phyloP scores from a whole-genome alignment of 30 jellyfish, hydroid and myxozoan species.

The Haliclystus octoradiatus region DNA sequence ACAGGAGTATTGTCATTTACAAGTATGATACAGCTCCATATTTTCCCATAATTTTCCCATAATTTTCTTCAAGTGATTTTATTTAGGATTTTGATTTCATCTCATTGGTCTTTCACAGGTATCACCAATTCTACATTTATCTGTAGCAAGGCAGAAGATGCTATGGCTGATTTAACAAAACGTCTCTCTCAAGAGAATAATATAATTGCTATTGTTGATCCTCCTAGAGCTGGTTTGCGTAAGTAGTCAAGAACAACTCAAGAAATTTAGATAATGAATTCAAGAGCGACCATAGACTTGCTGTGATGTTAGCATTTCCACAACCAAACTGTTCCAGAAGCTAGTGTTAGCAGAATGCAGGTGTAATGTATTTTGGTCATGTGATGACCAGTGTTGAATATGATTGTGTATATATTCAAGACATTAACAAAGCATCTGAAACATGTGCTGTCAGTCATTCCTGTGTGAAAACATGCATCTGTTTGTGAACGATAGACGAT shows the following conservation, averaged over 20 bases:
- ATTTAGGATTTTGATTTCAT: background rate
- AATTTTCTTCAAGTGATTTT: background rate
- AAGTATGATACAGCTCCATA: background rate
- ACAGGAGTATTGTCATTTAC: too few relatives aligned
- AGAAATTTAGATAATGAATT: background rate
- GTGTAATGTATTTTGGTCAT: too few relatives aligned
- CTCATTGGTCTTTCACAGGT: constrained; percentile 23
- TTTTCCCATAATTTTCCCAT: background rate
- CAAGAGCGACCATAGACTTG: too few relatives aligned
- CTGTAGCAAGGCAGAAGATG: constrained; percentile 90
- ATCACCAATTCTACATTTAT: constrained; percentile 54
- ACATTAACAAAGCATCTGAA: too few relatives aligned
- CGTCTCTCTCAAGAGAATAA: constrained; percentile 9
- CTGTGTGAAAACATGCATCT: too few relatives aligned
- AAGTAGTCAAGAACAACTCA: constrained; percentile 3
- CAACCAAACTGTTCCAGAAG: too few relatives aligned
- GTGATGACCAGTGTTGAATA: too few relatives aligned
- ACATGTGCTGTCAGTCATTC: too few relatives aligned
- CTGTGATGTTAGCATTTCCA: too few relatives aligned
- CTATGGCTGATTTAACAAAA: constrained; percentile 24
- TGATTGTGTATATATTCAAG: too few relatives aligned
- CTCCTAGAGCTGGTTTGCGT: constrained; percentile 98
- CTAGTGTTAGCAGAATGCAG: too few relatives aligned
- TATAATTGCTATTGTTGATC: constrained; percentile 92
- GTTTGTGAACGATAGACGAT: too few relatives aligned